Evolutionary conservation across 2,113 vertebrate species (phyloP).

Genomic region (Ellobius talpinus): DNA sequence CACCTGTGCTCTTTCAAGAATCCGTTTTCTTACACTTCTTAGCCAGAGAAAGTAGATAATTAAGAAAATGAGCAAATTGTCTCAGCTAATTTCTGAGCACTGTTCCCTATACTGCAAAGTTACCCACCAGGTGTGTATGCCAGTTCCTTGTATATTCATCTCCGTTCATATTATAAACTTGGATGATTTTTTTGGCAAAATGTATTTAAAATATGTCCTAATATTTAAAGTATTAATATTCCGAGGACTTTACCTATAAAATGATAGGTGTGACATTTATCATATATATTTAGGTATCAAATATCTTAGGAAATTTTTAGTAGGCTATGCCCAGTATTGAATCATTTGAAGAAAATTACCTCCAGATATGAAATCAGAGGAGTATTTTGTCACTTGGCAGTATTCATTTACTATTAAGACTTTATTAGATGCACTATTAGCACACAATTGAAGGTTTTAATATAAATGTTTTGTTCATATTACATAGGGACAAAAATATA

Average conservation of each 20-base stretch:
- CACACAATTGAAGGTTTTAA: constrained; percentile 5
- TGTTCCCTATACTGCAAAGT: neutral
- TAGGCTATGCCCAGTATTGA: neutral
- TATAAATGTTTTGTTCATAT: constrained; percentile 34
- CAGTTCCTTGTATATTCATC: constrained; percentile 6
- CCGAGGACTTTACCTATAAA: constrained; percentile 47
- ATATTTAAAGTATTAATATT: constrained; percentile 44
- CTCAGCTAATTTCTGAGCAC: neutral
- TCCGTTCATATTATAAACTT: constrained; percentile 11
- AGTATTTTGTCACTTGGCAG: constrained; percentile 35
- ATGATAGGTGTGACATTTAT: constrained; percentile 49
- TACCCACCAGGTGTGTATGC: neutral
- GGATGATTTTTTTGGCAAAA: constrained; percentile 15
- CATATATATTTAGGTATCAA: constrained; percentile 26
- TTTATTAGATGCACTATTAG: neutral
- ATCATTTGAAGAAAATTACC: constrained; percentile 42
- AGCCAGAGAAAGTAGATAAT: neutral
- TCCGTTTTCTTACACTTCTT: constrained; percentile 12
- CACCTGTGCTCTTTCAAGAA: constrained; percentile 36
- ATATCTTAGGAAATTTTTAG: constrained; percentile 49
- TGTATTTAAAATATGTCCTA: constrained; percentile 41
- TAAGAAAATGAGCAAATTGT: constrained; percentile 31
- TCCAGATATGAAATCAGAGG: constrained; percentile 13
- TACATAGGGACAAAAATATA: neutral
- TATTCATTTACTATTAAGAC: constrained; percentile 6